Conservation (phyloP, 2,113 vertebrate species). For the Caranx melampygus region DNA sequence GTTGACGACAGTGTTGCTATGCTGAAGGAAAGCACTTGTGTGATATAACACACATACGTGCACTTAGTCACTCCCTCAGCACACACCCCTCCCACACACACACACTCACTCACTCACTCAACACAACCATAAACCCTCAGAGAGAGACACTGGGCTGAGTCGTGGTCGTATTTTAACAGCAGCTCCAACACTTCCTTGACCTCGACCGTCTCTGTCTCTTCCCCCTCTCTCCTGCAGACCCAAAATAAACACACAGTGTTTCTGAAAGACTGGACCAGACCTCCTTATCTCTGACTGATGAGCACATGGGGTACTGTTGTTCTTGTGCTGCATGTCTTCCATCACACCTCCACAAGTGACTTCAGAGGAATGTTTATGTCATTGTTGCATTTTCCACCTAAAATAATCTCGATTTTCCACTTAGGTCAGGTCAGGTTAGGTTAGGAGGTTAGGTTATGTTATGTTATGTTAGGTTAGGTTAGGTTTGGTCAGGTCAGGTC, state of each 20-base stretch:
- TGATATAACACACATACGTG: conserved; percentile 17
- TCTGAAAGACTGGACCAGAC: not conserved
- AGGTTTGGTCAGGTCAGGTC: too few species aligned
- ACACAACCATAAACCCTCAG: conserved; percentile 2
- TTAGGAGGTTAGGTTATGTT: too few species aligned
- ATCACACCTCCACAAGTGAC: not conserved
- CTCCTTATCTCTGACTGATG: not conserved
- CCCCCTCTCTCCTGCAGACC: not conserved
- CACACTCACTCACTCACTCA: too few species aligned
- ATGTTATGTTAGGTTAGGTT: too few species aligned
- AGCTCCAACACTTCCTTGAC: conserved; percentile 8
- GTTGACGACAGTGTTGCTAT: conserved; percentile 30
- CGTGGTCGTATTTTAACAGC: conserved; percentile 17
- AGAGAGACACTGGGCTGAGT: conserved; percentile 1
- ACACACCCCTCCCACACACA: not conserved
- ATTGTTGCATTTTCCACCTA: too few species aligned
- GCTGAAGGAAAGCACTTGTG: conserved; percentile 38
- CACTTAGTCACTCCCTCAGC: not conserved
- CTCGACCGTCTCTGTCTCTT: conserved; percentile 2
- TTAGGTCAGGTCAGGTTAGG: too few species aligned
- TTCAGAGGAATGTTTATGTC: too few species aligned
- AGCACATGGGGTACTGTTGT: not conserved
- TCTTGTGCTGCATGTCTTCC: not conserved
- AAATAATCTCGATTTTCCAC: not conserved
- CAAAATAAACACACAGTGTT: not conserved